phyloP scores from a whole-genome alignment of 1,140 invertebrate species.

The Drosophila ambigua region DNA sequence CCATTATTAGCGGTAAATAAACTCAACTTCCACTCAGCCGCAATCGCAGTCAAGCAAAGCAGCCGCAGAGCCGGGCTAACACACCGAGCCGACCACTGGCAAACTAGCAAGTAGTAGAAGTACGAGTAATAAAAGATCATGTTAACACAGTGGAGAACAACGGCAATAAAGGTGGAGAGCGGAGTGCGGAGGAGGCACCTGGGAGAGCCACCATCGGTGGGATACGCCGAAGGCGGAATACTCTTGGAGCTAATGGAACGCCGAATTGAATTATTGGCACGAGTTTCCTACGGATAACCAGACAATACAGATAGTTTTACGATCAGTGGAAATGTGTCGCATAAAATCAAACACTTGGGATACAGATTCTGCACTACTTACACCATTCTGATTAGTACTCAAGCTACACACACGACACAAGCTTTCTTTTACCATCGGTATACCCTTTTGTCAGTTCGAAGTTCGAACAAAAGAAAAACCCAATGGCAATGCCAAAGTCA shows the following conservation, averaged over 20 bases:
- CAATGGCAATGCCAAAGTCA: conserved; percentile 66
- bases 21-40: conserved; percentile 52
- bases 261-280: too few species aligned
- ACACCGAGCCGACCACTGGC: conserved; percentile 6
- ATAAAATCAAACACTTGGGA: not conserved
- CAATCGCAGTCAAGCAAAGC: conserved; percentile 9
- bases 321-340: not conserved
- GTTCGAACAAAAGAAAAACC: conserved; percentile 1
- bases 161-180: conserved; percentile 36
- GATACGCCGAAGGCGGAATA: too few species aligned
- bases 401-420: not conserved
- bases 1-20: conserved; percentile 83
- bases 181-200: conserved; percentile 8
- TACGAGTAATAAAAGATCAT: conserved; percentile 78
- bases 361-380: too few species aligned
- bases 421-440: not conserved
- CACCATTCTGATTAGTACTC: too few species aligned
- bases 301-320: too few species aligned
- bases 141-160: conserved; percentile 68
- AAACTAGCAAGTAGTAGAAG: conserved; percentile 39
- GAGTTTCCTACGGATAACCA: too few species aligned
- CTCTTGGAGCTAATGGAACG: too few species aligned
- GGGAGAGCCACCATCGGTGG: conserved; percentile 5
- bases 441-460: conserved; percentile 2
- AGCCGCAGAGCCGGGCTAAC: conserved; percentile 23